A percentile compares a stretch with the other conserved stretches of the same genome.
Evolutionary conservation across 2,797 vertebrate genomes (phyloP).

Genomic region (Tenualosa thibaudeaui): DNA sequence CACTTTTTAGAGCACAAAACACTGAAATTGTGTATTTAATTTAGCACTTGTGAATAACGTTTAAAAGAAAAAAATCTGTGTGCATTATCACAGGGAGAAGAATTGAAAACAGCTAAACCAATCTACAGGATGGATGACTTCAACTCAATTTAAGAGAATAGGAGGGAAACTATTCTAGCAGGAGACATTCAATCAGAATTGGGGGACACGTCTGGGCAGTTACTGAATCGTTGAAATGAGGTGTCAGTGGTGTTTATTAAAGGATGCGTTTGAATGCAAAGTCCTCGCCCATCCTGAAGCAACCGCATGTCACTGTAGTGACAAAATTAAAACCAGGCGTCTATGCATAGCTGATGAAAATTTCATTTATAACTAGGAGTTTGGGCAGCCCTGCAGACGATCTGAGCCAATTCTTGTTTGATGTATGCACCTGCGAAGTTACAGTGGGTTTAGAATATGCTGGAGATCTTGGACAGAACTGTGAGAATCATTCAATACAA

Average conservation of each 20-base stretch:
- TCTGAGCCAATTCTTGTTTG: slow-evolving; percentile 32
- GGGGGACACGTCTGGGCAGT: slow-evolving; percentile 64
- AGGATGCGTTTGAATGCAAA: slow-evolving; percentile 54
- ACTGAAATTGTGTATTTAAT: neutral
- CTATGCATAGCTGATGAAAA: slow-evolving; percentile 23
- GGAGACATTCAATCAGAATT: slow-evolving; percentile 74
- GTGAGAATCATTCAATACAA: neutral
- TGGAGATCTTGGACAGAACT: neutral
- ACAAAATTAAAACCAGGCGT: slow-evolving; percentile 71
- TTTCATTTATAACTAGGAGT: slow-evolving; percentile 25
- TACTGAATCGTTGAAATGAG: slow-evolving; percentile 79
- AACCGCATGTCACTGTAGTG: slow-evolving; percentile 65
- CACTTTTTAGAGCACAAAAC: neutral
- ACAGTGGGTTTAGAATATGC: neutral
- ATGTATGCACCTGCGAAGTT: neutral
- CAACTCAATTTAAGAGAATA: slow-evolving; percentile 65
- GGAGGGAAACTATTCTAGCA: slow-evolving; percentile 69
- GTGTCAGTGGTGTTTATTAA: slow-evolving; percentile 74
- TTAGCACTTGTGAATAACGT: slow-evolving; percentile 5
- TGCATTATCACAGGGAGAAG: neutral
- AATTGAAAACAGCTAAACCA: slow-evolving; percentile 63
- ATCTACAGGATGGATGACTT: slow-evolving; percentile 71
- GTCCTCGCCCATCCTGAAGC: slow-evolving; percentile 66
- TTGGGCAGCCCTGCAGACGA: slow-evolving; percentile 27
- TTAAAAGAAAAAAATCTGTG: neutral